Evolutionary conservation across 1,140 invertebrate genomes (phyloP).

Genomic region (Philopotamus ludificatus): DNA sequence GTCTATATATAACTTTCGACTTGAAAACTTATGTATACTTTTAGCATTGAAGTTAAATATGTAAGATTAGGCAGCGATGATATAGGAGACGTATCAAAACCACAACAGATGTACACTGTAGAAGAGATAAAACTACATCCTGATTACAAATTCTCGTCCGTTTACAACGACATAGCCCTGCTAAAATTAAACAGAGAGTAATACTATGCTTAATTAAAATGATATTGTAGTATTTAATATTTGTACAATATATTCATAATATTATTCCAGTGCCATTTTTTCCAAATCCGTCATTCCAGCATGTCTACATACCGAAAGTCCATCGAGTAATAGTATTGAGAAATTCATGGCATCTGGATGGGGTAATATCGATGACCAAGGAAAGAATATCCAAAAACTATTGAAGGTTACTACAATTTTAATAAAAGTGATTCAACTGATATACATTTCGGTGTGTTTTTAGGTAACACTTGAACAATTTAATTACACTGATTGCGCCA

Average conservation of each 20-base stretch:
- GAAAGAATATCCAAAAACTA: too few relatives aligned
- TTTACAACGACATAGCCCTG: conserved; percentile 48
- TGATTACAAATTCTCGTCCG: conserved; percentile 31
- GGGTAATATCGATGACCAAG: too few relatives aligned
- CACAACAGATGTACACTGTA: not conserved
- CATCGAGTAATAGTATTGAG: too few relatives aligned
- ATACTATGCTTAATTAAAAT: too few relatives aligned
- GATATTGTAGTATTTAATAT: too few relatives aligned
- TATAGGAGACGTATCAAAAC: not conserved
- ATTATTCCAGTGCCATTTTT: too few relatives aligned
- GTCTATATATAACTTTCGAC: not conserved
- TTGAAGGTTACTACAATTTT: too few relatives aligned
- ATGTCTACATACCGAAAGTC: too few relatives aligned
- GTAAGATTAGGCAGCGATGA: conserved; percentile 11
- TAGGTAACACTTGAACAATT: conserved; percentile 29
- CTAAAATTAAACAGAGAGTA: conserved; percentile 42
- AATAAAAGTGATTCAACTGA: too few relatives aligned
- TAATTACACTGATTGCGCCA: not conserved
- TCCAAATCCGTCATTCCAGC: too few relatives aligned
- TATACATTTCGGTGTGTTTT: not conserved
- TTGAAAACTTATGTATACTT: not conserved
- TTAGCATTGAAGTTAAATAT: conserved; percentile 5
- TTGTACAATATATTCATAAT: not conserved
- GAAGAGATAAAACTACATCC: conserved; percentile 15
- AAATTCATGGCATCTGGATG: too few relatives aligned